These are phyloP conservation scores for Sitophilus oryzae DNA, from an alignment of 1,140 invertebrate genomes.

Conservation along the genomic window DNA sequence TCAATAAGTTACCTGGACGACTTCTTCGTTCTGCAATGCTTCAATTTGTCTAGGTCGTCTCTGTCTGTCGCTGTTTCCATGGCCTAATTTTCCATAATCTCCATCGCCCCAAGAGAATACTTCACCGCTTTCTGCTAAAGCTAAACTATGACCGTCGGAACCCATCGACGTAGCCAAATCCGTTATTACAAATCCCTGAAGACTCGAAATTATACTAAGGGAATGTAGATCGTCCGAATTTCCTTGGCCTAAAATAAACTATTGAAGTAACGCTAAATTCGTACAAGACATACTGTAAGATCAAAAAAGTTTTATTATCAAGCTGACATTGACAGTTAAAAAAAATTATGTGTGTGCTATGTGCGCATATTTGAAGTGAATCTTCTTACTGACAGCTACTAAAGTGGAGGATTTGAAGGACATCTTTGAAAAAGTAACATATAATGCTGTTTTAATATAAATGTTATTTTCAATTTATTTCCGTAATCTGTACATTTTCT, in stretches of 20 bases:
- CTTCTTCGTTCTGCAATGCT: conserved; percentile 57
- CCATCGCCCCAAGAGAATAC: conserved; percentile 87
- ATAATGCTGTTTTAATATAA: too few species aligned
- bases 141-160: conserved; percentile 91
- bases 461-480: too few species aligned
- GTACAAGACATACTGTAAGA: too few species aligned
- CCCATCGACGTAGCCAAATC: conserved; percentile 73
- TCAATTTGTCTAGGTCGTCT: conserved; percentile 60
- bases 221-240: conserved; percentile 81
- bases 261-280: too few species aligned
- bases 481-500: too few species aligned
- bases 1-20: conserved; percentile 51
- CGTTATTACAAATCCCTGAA: conserved; percentile 63
- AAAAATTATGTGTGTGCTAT: too few species aligned
- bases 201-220: conserved; percentile 56
- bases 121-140: conserved; percentile 80
- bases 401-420: too few species aligned
- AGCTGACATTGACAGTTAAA: too few species aligned
- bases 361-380: too few species aligned
- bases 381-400: too few species aligned
- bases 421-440: too few species aligned
- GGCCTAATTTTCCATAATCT: conserved; percentile 75
- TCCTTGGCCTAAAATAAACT: conserved; percentile 62
- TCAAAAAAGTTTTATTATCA: too few species aligned
- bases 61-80: conserved; percentile 62